Evolutionary conservation across 2,113 vertebrate species (phyloP).

Genomic region (Actenoides lindsayi): DNA sequence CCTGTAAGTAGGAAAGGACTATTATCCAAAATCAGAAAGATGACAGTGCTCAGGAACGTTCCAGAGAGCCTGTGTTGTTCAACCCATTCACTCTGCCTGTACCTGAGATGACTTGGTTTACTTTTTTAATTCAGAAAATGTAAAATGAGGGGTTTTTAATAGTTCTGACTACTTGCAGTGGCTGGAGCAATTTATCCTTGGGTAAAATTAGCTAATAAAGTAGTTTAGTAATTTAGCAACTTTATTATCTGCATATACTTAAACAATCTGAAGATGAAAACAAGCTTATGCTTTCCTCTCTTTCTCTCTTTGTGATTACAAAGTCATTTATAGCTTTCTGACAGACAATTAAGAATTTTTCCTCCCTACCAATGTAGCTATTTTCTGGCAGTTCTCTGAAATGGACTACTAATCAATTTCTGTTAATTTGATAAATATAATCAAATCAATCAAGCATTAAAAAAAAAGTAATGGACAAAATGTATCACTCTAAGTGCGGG

Average conservation of each 20-base stretch:
- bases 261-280: not conserved
- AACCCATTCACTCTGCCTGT: not conserved
- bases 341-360: not conserved
- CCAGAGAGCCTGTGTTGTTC: not conserved
- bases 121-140: not conserved
- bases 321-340: not conserved
- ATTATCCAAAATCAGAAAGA: not conserved
- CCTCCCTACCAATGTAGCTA: not conserved
- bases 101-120: not conserved
- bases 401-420: slow-evolving; percentile 1
- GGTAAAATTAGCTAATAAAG: not conserved
- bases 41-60: not conserved
- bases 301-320: not conserved
- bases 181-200: not conserved
- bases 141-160: not conserved
- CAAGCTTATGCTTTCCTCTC: not conserved
- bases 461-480: not conserved
- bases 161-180: not conserved
- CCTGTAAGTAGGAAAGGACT: not conserved
- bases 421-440: slow-evolving; percentile 35
- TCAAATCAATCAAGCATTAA: slow-evolving; percentile 43
- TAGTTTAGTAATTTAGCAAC: not conserved
- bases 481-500: not conserved
- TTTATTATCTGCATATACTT: not conserved
- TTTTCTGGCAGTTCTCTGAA: slow-evolving; percentile 26